Base-by-base conservation (phyloP, 2,888 invertebrate species). In the Tinea pellionella region DNA sequence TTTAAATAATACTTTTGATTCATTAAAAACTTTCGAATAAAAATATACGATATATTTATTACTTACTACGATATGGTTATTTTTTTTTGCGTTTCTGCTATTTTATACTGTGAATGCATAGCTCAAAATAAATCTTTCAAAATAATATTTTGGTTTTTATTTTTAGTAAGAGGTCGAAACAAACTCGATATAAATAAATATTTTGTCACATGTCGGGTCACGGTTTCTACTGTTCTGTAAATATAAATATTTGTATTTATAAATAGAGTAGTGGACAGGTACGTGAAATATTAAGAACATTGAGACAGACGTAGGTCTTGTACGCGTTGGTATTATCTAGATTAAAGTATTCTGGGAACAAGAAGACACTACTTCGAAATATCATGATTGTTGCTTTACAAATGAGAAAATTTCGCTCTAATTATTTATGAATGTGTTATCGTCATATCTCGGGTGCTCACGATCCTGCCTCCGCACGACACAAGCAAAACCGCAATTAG, bases 391-490 rank as follows among this genome's bases (percentile, higher is more conserved):
- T 81, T 80, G 84, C 82, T 81, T 83, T 86, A 87, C 87, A 87
- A 87, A 87, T 87, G 87, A 86, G 87, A 87, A 87, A 87, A 87
- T 86, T 87, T 87, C 79, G 82, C 85, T 87, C 87, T 87, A 87
- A 87, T 87, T 87, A 87, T 87, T 87, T 87, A 87, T 87, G 87
- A 87, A 86, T 87, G 87, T 85, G 86, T 86, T 87, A 87, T 87
- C 87, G 75, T 86, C 83, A 87, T 86, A 87, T 87, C 86, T 85
- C 70, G 66, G 69, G 76, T 75, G 80, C 86, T 85, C 87, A 86
- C 87, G 86, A 86, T 78, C 84, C 83, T 73, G 80, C 82, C 80
- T 75, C 82, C 81, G 79, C 87, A 86, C 86, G 87, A 86, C 87
- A 85, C 83, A 83, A 85, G 78, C 86, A 80, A 83, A 85, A 82